Percentiles rank a stretch among this genome's conserved stretches.
Evolutionary conservation across 2,888 invertebrate species (phyloP).

Genomic region (Caenorhabditis doughertyi): DNA sequence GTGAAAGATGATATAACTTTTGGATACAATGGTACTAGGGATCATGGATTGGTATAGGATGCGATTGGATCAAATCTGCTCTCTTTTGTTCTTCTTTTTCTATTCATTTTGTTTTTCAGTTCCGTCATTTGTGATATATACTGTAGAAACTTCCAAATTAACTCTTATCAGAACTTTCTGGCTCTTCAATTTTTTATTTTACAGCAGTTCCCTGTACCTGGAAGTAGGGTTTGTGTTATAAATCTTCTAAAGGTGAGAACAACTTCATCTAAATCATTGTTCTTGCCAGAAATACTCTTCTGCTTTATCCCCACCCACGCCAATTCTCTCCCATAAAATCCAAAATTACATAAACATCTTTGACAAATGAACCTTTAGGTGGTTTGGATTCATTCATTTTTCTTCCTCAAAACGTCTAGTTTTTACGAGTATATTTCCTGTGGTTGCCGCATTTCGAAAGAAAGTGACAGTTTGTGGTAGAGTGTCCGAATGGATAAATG

Average conservation of each 20-base stretch:
- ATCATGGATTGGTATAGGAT: too few relatives aligned
- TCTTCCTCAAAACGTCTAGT: constrained; percentile 2
- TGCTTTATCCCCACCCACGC: background rate
- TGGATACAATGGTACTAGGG: background rate
- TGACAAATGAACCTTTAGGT: background rate
- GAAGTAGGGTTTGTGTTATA: too few relatives aligned
- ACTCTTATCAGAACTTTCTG: too few relatives aligned
- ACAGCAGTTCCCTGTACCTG: too few relatives aligned
- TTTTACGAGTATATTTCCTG: constrained; percentile 38
- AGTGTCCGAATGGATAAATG: constrained; percentile 29
- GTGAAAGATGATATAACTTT: background rate
- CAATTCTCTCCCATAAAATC: background rate
- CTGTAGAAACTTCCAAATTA: too few relatives aligned
- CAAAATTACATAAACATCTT: background rate
- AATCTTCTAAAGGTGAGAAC: too few relatives aligned
- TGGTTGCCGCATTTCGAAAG: constrained; percentile 49
- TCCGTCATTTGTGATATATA: too few relatives aligned
- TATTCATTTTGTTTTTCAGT: too few relatives aligned
- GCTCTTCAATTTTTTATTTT: too few relatives aligned
- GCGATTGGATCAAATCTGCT: too few relatives aligned
- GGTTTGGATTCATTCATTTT: background rate
- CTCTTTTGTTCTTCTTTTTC: too few relatives aligned
- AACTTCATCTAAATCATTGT: too few relatives aligned
- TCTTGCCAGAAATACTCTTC: background rate
- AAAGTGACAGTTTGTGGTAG: constrained; percentile 45